Percentiles rank a stretch among this genome's conserved stretches.
Evolutionary conservation across 2,113 vertebrate species (phyloP).

Genomic region (Misgurnus anguillicaudatus): DNA sequence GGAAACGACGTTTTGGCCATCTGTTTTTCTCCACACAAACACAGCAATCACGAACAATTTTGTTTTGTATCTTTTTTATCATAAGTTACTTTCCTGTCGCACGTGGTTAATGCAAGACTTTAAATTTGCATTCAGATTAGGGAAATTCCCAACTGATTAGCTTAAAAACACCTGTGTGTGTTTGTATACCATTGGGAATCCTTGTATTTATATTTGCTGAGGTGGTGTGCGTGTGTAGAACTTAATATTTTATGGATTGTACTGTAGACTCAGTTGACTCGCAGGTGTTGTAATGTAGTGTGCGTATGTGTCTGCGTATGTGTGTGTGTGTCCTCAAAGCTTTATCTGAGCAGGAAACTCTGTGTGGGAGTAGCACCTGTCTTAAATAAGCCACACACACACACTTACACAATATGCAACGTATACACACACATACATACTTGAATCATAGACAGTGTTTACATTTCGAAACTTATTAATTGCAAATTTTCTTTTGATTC

Average conservation of each 20-base stretch:
- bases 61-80: neutral
- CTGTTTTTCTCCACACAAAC: neutral
- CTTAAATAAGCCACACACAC: constrained; percentile 50
- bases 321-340: constrained; percentile 42
- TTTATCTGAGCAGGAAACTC: constrained; percentile 72
- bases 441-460: constrained; percentile 12
- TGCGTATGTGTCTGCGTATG: neutral
- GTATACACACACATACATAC: constrained; percentile 44
- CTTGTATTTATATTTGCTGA: constrained; percentile 55
- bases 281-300: constrained; percentile 31
- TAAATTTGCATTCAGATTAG: neutral
- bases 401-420: constrained; percentile 44
- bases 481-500: too few species aligned
- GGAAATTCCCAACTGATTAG: neutral
- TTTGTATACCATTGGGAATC: constrained; percentile 6
- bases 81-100: neutral
- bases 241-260: neutral
- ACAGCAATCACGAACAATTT: neutral
- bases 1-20: too few species aligned
- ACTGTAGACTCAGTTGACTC: constrained; percentile 46
- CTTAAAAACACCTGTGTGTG: neutral
- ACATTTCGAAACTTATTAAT: too few species aligned
- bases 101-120: neutral
- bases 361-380: constrained; percentile 74
- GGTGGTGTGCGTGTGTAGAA: neutral